phyloP scores from a whole-genome alignment of 2,888 invertebrate species.

The Oscheius sp. region DNA sequence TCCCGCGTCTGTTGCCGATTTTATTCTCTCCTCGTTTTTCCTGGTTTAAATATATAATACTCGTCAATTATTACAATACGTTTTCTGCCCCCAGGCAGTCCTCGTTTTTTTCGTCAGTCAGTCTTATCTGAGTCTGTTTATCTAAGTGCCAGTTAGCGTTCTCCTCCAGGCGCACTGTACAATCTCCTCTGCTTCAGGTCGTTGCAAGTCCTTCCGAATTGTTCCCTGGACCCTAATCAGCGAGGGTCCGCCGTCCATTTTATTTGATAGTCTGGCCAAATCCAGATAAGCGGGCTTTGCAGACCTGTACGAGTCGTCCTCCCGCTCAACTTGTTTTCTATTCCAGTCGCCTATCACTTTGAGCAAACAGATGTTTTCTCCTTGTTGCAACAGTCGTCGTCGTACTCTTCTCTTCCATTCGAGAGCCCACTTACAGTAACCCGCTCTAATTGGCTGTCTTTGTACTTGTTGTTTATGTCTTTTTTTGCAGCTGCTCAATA shows the following conservation, averaged over 20 bases:
- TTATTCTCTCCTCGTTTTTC: not conserved
- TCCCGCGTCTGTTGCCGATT: not conserved
- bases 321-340: not conserved
- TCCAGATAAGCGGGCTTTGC: conserved; percentile 9
- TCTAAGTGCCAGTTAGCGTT: conserved; percentile 2
- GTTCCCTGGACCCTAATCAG: conserved; percentile 8
- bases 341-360: not conserved
- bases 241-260: too few relatives aligned
- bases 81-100: not conserved
- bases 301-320: not conserved
- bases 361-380: conserved; percentile 22
- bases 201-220: not conserved
- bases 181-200: not conserved
- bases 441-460: not conserved
- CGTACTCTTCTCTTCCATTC: not conserved
- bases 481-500: conserved; percentile 1
- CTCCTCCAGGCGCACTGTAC: conserved; percentile 1
- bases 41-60: not conserved
- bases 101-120: not conserved
- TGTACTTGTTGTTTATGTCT: not conserved
- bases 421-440: too few relatives aligned
- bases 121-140: not conserved
- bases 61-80: not conserved
- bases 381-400: not conserved
- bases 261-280: conserved; percentile 13